Evolutionary conservation across 2,888 invertebrate genomes (phyloP).

Genomic region (Esperia sulphurella): DNA sequence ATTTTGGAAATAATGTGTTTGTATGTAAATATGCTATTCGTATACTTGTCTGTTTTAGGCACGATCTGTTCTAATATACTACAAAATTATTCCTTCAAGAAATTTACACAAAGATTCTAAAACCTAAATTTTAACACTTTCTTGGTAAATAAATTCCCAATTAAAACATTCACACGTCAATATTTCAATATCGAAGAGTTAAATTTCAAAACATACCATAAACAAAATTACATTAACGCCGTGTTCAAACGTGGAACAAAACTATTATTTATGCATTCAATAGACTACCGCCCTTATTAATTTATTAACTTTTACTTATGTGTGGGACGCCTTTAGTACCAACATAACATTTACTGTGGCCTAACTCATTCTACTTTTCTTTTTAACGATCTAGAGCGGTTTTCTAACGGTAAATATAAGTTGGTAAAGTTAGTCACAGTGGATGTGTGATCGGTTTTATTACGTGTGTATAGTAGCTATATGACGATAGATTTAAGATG

Average conservation of each 20-base stretch:
- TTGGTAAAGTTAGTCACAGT: neutral
- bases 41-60: too few relatives aligned
- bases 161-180: slow-evolving; percentile 3
- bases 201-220: slow-evolving; percentile 4
- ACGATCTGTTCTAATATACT: too few relatives aligned
- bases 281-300: slow-evolving; percentile 13
- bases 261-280: slow-evolving; percentile 9
- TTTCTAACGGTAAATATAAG: neutral
- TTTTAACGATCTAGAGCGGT: neutral
- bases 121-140: too few relatives aligned
- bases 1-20: too few relatives aligned
- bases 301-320: slow-evolving; percentile 4
- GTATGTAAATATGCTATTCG: too few relatives aligned
- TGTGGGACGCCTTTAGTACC: slow-evolving; percentile 3
- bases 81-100: too few relatives aligned
- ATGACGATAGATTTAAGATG: slow-evolving; percentile 10
- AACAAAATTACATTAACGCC: slow-evolving; percentile 9
- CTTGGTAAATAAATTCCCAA: neutral
- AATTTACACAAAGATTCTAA: too few relatives aligned
- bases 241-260: slow-evolving; percentile 9
- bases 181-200: neutral
- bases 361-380: neutral
- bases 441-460: slow-evolving; percentile 6
- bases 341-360: neutral
- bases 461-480: slow-evolving; percentile 8